phyloP scores from a whole-genome alignment of 1,140 invertebrate genomes.

The Procambarus clarkii region DNA sequence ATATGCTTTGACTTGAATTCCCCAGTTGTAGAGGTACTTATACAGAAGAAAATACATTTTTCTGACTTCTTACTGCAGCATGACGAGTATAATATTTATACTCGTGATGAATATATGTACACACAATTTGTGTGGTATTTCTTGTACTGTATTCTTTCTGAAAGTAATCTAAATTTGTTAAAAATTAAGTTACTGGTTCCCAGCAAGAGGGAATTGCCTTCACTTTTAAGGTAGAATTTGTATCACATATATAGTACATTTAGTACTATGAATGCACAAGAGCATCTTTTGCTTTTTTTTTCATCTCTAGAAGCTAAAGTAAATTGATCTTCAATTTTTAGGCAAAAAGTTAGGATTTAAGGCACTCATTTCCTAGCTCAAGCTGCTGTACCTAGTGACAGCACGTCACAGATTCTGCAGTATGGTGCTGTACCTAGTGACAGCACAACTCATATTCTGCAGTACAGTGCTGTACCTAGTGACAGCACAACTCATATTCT shows the following conservation, averaged over 20 bases:
- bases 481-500: no score
- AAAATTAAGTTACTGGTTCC: neutral
- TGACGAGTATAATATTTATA: constrained; percentile 52
- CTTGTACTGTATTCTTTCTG: neutral
- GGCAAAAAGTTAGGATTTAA: constrained; percentile 17
- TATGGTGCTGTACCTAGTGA: neutral
- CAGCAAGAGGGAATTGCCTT: neutral
- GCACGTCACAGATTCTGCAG: no score
- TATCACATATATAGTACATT: neutral
- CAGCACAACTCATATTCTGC: neutral
- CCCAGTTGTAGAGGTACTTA: neutral
- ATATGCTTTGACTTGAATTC: neutral
- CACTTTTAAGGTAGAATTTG: neutral
- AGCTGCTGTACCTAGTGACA: no score
- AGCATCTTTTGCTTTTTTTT: no score
- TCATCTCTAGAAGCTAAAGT: neutral
- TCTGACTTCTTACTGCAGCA: neutral
- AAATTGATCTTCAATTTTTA: neutral
- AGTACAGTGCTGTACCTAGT: neutral
- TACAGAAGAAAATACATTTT: neutral
- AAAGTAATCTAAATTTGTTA: constrained; percentile 13
- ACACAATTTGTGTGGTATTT: constrained; percentile 40
- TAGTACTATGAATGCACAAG: neutral
- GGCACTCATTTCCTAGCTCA: constrained; percentile 20
- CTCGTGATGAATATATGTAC: constrained; percentile 23